These are phyloP conservation scores for Etheostoma perlongum DNA, from an alignment of 2,797 vertebrate species.

Conservation along the genomic window DNA sequence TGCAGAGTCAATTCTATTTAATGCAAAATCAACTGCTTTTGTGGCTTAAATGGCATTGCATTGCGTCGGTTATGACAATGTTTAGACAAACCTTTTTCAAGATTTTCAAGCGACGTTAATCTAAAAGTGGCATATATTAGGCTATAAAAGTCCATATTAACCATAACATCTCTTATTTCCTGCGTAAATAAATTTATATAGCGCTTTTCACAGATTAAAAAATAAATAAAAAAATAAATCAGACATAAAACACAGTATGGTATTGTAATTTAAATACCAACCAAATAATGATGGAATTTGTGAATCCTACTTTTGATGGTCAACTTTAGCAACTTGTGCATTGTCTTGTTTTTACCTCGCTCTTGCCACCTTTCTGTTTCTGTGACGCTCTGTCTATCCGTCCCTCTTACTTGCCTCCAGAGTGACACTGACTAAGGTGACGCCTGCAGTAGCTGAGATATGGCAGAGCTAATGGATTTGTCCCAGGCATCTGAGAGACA, in stretches of 20 bases:
- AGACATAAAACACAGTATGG: too few species aligned
- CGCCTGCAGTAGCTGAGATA: slow-evolving; percentile 73
- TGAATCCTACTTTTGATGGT: slow-evolving; percentile 5
- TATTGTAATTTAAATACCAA: not conserved
- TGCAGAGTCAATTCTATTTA: not conserved
- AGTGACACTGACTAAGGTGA: slow-evolving; percentile 71
- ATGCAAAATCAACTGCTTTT: not conserved
- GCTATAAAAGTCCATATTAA: slow-evolving; percentile 18
- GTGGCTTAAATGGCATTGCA: too few species aligned
- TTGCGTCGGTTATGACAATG: not conserved
- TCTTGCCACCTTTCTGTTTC: slow-evolving; percentile 38
- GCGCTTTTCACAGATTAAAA: too few species aligned
- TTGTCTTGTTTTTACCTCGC: slow-evolving; percentile 34
- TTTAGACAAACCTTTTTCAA: not conserved
- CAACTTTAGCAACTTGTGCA: slow-evolving; percentile 1
- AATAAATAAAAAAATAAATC: too few species aligned
- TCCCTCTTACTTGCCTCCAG: slow-evolving; percentile 58
- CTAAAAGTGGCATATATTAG: not conserved
- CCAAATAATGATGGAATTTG: slow-evolving; percentile 19
- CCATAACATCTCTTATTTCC: not conserved
- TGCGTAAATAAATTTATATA: too few species aligned
- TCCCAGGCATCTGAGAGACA: slow-evolving; percentile 73
- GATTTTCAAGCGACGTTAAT: not conserved
- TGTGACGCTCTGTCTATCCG: slow-evolving; percentile 47
- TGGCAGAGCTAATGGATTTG: slow-evolving; percentile 79